These are phyloP conservation scores for Arion vulgaris DNA, from an alignment of 1,140 invertebrate species.

Conservation along the genomic window DNA sequence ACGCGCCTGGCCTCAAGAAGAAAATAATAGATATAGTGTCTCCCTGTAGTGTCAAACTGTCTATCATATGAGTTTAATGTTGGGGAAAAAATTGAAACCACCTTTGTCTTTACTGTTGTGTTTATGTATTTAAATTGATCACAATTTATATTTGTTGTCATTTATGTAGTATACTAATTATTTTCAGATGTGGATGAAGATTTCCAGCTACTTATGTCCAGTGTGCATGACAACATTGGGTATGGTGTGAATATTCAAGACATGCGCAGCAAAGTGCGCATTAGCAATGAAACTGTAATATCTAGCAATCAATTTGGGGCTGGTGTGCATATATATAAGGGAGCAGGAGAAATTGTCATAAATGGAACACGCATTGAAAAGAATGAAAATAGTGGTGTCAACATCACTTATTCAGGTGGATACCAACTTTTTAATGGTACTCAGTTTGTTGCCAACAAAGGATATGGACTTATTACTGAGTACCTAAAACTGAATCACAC, in stretches of 20 bases:
- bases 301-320: conserved; percentile 67
- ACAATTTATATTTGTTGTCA: background rate
- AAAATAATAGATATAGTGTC: too few species aligned
- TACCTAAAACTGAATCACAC: conserved; percentile 62
- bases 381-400: conserved; percentile 72
- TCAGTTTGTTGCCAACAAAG: conserved; percentile 75
- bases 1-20: too few species aligned
- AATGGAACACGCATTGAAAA: conserved; percentile 63
- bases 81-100: too few species aligned
- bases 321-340: conserved; percentile 67
- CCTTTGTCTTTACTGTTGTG: too few species aligned
- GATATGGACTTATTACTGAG: conserved; percentile 67
- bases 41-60: too few species aligned
- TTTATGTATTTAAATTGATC: background rate
- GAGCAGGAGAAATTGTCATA: conserved; percentile 67
- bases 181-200: conserved; percentile 56
- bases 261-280: conserved; percentile 62
- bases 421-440: conserved; percentile 89
- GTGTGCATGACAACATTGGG: conserved; percentile 64
- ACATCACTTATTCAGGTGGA: conserved; percentile 93
- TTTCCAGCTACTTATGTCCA: conserved; percentile 62
- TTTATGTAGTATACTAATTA: background rate
- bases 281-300: conserved; percentile 62
- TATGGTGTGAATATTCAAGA: conserved; percentile 71
- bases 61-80: too few species aligned